These are phyloP conservation scores for Tragelaphus imberbis DNA, from an alignment of 2,113 vertebrate genomes.

Conservation along the genomic window DNA sequence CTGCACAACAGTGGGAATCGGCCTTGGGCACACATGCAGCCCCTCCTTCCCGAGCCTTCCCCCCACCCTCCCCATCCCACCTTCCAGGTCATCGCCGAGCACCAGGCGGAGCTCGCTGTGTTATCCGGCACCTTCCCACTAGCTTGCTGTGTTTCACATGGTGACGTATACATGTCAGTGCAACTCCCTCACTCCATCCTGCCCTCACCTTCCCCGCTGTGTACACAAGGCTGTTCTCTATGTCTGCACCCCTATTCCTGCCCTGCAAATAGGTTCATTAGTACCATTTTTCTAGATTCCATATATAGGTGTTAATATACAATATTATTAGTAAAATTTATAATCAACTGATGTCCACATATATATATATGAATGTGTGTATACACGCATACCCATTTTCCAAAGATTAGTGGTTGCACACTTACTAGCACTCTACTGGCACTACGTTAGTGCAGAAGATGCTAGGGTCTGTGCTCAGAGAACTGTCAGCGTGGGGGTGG, in stretches of 20 bases:
- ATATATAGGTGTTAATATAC: neutral
- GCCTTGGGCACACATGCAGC: neutral
- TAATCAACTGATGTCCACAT: too few species aligned
- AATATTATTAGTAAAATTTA: neutral
- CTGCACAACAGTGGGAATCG: neutral
- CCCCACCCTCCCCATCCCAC: neutral
- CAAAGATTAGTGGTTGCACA: neutral
- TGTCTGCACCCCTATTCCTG: neutral
- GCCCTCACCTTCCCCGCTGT: neutral
- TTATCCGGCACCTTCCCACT: neutral
- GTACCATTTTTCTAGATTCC: neutral
- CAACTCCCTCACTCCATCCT: neutral
- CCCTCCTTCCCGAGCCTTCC: neutral
- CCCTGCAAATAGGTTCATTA: neutral
- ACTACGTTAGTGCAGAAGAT: neutral
- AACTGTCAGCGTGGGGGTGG: neutral
- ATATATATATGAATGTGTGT: neutral
- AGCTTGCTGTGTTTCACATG: neutral
- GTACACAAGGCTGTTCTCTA: neutral
- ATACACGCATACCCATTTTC: neutral
- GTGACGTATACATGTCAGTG: neutral
- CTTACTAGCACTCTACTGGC: neutral
- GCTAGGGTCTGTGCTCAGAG: neutral
- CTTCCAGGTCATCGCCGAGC: neutral
- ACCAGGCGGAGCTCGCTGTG: neutral